Conservation (phyloP, 2,888 invertebrate species). For the Deilephila elpenor region DNA sequence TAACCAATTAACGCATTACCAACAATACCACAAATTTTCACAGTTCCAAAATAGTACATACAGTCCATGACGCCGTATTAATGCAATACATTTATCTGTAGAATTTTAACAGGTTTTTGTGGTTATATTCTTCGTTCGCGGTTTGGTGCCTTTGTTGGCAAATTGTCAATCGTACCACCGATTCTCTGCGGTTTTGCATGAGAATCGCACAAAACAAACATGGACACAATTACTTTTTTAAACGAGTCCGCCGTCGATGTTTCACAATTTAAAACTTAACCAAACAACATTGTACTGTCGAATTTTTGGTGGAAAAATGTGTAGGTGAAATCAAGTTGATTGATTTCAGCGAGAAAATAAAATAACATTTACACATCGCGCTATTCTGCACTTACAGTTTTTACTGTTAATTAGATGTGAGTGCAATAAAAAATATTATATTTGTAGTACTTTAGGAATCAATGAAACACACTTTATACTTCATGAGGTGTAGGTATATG, state of each 20-base stretch:
- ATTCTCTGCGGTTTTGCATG: constrained; percentile 56
- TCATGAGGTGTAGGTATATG: too few relatives aligned
- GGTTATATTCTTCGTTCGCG: constrained; percentile 32
- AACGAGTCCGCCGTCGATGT: constrained; percentile 45
- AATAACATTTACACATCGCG: background rate
- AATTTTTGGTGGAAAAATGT: constrained; percentile 28
- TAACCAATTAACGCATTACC: too few relatives aligned
- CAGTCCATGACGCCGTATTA: too few relatives aligned
- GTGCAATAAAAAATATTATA: too few relatives aligned
- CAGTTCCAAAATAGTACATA: too few relatives aligned
- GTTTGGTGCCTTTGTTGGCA: constrained; percentile 47
- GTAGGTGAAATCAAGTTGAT: background rate
- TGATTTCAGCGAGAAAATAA: background rate
- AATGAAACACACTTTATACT: too few relatives aligned
- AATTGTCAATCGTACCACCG: constrained; percentile 56
- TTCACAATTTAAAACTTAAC: constrained; percentile 37
- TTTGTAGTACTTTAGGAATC: too few relatives aligned
- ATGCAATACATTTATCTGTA: background rate
- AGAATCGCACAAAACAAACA: constrained; percentile 57
- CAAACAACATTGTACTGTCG: constrained; percentile 33
- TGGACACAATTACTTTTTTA: constrained; percentile 52
- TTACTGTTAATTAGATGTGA: too few relatives aligned
- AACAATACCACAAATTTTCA: too few relatives aligned
- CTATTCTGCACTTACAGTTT: too few relatives aligned
- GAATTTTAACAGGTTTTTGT: constrained; percentile 29